These are phyloP conservation scores for Nipponacmea schrenckii DNA, from an alignment of 2,888 invertebrate genomes.

Conservation along the genomic window DNA sequence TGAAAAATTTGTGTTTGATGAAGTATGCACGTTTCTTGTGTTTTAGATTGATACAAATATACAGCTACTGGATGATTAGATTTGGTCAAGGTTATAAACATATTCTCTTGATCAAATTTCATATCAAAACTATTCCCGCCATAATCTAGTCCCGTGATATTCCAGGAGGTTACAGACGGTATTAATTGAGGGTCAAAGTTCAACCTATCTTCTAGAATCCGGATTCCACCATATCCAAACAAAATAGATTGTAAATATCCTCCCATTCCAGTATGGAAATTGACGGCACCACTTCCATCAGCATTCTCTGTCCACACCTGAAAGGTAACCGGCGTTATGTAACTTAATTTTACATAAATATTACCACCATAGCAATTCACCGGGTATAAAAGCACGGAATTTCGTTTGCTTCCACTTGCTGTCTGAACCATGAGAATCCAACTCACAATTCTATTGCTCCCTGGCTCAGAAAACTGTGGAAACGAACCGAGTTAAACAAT, in stretches of 20 bases:
- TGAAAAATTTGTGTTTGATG: not conserved
- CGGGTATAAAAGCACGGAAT: no score
- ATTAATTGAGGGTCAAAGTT: constrained; percentile 54
- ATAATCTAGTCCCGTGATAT: constrained; percentile 61
- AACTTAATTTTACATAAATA: no score
- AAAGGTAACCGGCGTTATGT: not conserved
- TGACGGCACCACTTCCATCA: constrained; percentile 64
- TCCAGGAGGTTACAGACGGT: constrained; percentile 47
- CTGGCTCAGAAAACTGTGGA: no score
- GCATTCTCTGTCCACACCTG: constrained; percentile 69
- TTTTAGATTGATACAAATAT: not conserved
- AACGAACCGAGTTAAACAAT: no score
- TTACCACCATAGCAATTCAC: no score
- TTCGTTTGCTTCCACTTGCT: no score
- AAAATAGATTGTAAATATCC: constrained; percentile 69
- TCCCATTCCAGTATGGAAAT: constrained; percentile 70
- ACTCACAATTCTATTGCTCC: no score
- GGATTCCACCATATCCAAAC: constrained; percentile 68
- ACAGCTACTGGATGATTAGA: not conserved
- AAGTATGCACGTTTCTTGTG: not conserved
- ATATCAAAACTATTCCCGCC: constrained; percentile 55
- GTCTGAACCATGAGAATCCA: no score
- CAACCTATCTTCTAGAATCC: constrained; percentile 47
- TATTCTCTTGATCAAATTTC: constrained; percentile 21
- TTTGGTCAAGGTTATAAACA: constrained; percentile 28